Evolutionary conservation across 2,888 invertebrate genomes (phyloP), one percentile per base, ranked within the genome.

Genomic region (Ennomos erosarius): DNA sequence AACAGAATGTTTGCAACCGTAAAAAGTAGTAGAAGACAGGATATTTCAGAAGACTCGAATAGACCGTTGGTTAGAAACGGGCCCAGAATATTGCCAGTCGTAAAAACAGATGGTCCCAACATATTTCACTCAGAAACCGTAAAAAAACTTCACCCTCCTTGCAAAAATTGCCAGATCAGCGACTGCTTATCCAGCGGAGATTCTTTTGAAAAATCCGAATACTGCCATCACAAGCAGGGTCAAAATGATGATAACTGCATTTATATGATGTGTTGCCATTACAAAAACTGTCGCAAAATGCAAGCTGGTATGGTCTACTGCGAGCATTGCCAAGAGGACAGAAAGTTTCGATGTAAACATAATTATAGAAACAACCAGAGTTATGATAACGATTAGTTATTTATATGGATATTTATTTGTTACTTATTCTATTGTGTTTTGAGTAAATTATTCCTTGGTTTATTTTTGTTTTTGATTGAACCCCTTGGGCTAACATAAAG

Each of bases 1-100:
- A 88, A 90, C 16, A 80, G 90, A 74, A 85, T 90, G 84, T 91
- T 90, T 68, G 90, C 90, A 0, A 88, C 78, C 6, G 85, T 90
- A 49, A 84, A 68, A 47, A 50, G 42, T 5, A 50, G 42, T 5
- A 38, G 40, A 9, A 46, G 51, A 9, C 26, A 55, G 10, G 62
- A 69, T n/a, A 68, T 55, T 6, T 35, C 44, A 0, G 66, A 74
- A 16, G 57, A 40, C 9, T 12, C 60, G 0, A 90, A 90, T n/a
- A 81, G 88, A 35, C 90, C 90, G 0, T 13, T 78, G 45, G 67
- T 80, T 1, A 79, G 90, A 59, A 82, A 65, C 51, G 91, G 90
- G 0, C 90, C 90, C 0, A 81, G 90, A 72, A 79, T 90, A 1
- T 68, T 90, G 48, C 90, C 91, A 42, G 85, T 90, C 9, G 90